Evolutionary conservation across 2,797 vertebrate species (phyloP), one percentile per base, ranked within the genome.

Genomic region (Melanotaenia trifasciata): DNA sequence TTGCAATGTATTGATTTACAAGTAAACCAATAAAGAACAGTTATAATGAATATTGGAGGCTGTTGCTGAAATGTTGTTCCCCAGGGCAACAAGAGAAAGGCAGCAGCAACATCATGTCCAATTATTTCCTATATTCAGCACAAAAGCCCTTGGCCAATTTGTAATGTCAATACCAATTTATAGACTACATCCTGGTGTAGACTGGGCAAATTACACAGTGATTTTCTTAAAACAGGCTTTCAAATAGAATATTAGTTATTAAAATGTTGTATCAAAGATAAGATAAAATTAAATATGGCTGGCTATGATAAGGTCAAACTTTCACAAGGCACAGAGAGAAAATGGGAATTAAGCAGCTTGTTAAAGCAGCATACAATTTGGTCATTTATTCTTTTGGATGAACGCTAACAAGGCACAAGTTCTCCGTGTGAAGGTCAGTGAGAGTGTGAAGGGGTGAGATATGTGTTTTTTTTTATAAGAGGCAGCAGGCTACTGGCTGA

Each of bases 1-100:
- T 88, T 88, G 89, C 81, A 72, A 72, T 22, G 58, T 88, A 92
- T 91, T 79, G 89, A 90, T 89, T 89, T 75, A 85, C 81, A 82
- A 83, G 80, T 83, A 76, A 88, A 79, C 76, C 84, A 72, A 80
- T 79, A 76, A 82, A 87, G 79, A 86, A 47, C 30, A 26, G 28
- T 76, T 78, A 79, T 87, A 84, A 89, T 88, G 83, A 90, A 90
- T 88, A 90, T 84, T 70, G 75, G 87, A 84, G 85, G 81, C 70
- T 70, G 83, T 84, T 67, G 64, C 76, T 82, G 81, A 84, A 82
- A 84, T 67, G 77, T 63, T 79, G 79, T 60, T 86, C 89, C 86
- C 78, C 54, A 3, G 74, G 81, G 87, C 78, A 84, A 75, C 10
- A 7, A 7, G 64, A 79, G 59, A 83, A 79, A 83, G 76, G 84